Conservation (phyloP, 1,140 invertebrate species). For the Marisa cornuarietis region DNA sequence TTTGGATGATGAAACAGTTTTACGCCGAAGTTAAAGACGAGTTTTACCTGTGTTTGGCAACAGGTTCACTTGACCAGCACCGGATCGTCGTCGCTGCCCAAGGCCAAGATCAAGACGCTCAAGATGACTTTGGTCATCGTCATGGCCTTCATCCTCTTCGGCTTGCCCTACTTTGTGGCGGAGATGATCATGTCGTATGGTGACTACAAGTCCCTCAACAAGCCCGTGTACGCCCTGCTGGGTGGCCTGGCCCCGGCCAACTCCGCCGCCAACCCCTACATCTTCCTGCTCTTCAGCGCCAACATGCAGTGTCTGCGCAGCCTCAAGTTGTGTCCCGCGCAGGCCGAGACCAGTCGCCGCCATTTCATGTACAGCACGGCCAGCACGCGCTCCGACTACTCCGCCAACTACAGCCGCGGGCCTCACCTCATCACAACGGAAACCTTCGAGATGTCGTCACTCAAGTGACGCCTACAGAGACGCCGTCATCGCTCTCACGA, state of each 20-base stretch:
- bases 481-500: neutral
- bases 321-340: constrained; percentile 35
- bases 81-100: constrained; percentile 56
- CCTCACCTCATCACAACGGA: constrained; percentile 29
- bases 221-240: constrained; percentile 47
- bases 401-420: constrained; percentile 28
- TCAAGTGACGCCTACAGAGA: constrained; percentile 15
- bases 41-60: no score
- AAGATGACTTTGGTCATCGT: constrained; percentile 67
- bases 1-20: no score
- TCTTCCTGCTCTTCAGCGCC: constrained; percentile 61
- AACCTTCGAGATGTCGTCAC: constrained; percentile 32
- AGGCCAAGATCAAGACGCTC: constrained; percentile 65
- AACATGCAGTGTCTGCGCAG: constrained; percentile 41
- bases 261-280: constrained; percentile 61
- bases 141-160: constrained; percentile 57
- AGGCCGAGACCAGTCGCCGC: constrained; percentile 30
- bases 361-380: constrained; percentile 45
- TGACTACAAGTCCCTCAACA: constrained; percentile 43
- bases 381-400: constrained; percentile 41
- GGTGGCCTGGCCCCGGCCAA: constrained; percentile 59
- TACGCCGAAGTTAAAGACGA: no score
- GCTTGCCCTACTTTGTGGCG: constrained; percentile 62
- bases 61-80: constrained; percentile 58
- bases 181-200: constrained; percentile 64